Evolutionary conservation across 2,888 invertebrate genomes (phyloP).

Genomic region (Pterostichus niger): DNA sequence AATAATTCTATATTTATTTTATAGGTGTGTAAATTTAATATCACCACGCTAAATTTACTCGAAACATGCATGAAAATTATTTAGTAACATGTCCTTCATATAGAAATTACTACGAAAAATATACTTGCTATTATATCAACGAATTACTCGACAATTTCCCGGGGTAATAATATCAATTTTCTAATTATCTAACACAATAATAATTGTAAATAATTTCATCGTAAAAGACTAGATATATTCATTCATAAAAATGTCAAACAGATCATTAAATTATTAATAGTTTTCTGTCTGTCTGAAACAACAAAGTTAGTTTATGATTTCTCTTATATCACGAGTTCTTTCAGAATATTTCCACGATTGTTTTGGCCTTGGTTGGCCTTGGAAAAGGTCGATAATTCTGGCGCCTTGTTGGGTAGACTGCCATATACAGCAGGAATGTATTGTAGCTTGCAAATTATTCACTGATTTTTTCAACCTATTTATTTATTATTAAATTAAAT

Average conservation of each 20-base stretch:
- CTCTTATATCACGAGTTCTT: slow-evolving; percentile 1
- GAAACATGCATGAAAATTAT: no score
- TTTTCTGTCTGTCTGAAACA: not conserved
- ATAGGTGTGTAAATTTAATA: no score
- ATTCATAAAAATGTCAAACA: slow-evolving; percentile 3
- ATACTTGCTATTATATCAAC: no score
- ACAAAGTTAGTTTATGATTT: not conserved
- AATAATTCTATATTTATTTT: no score
- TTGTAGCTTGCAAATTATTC: not conserved
- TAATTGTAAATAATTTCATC: not conserved
- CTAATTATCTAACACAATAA: no score
- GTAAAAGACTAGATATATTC: slow-evolving; percentile 12
- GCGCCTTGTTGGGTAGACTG: slow-evolving; percentile 17
- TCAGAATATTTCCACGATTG: slow-evolving; percentile 19
- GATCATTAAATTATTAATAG: not conserved
- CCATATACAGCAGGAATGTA: not conserved
- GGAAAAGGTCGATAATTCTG: slow-evolving; percentile 18
- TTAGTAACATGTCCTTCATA: no score
- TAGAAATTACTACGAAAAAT: no score
- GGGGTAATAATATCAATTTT: no score
- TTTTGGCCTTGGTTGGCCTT: slow-evolving; percentile 40
- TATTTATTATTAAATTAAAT: slow-evolving; percentile 3
- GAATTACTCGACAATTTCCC: no score
- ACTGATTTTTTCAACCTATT: not conserved
- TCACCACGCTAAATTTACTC: no score